Conservation (phyloP, 1,140 invertebrate genomes). For the Calephelis virginiensis region DNA sequence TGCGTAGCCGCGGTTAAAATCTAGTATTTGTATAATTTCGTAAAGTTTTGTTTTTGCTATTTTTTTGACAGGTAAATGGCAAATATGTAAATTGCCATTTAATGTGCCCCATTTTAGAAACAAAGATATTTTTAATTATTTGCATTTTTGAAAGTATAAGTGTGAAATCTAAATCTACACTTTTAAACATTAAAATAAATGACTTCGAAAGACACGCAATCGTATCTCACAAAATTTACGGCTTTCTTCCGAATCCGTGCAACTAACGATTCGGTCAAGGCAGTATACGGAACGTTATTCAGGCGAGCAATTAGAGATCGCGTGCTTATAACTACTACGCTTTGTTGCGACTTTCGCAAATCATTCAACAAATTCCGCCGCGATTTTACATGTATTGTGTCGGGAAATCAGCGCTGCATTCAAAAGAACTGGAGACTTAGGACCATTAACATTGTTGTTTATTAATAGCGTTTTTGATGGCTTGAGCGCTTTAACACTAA, state of each 20-base stretch:
- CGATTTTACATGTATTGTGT: background rate
- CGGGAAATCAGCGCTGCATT: conserved; percentile 7
- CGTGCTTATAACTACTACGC: conserved; percentile 48
- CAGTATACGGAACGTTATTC: conserved; percentile 23
- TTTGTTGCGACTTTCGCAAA: conserved; percentile 45
- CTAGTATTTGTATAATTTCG: too few species aligned
- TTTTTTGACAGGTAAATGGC: too few species aligned
- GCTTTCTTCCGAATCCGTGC: conserved; percentile 15
- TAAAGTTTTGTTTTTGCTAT: too few species aligned
- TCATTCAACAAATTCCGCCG: conserved; percentile 45
- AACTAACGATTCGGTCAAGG: conserved; percentile 15
- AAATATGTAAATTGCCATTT: too few species aligned
- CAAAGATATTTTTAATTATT: too few species aligned
- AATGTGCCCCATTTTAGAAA: too few species aligned
- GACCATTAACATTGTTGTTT: conserved; percentile 15
- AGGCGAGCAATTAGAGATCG: conserved; percentile 45
- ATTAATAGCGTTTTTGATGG: background rate
- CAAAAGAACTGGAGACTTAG: conserved; percentile 6
- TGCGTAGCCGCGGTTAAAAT: too few species aligned
- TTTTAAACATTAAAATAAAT: conserved; percentile 3
- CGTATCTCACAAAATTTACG: conserved; percentile 11
- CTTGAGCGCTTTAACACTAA: background rate
- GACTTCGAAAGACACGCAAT: conserved; percentile 8
- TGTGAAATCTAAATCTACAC: background rate
- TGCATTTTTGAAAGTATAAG: too few species aligned